Percentiles rank a stretch among this genome's conserved stretches.
phyloP scores from a whole-genome alignment of 2,888 invertebrate species.

The Sylvicola cinctus region DNA sequence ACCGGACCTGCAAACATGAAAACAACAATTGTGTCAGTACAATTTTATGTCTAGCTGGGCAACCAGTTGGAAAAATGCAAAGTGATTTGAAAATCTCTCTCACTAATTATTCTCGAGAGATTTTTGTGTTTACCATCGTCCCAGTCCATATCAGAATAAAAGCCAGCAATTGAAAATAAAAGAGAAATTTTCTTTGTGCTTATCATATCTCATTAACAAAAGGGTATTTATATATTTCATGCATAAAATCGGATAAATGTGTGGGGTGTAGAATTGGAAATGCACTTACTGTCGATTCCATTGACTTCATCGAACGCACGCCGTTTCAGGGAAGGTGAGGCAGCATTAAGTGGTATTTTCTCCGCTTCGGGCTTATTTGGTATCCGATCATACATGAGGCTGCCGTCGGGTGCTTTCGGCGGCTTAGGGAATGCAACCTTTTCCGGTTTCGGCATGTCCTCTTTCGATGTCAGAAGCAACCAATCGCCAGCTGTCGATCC shows the following conservation, averaged over 20 bases:
- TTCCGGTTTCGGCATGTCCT: constrained; percentile 56
- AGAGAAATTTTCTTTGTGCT: no score
- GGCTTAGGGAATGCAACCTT: constrained; percentile 77
- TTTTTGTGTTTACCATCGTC: constrained; percentile 34
- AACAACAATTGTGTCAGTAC: constrained; percentile 1
- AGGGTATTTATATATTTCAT: constrained; percentile 2
- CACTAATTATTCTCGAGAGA: neutral
- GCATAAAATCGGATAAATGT: neutral
- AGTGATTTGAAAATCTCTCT: neutral
- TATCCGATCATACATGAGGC: constrained; percentile 68
- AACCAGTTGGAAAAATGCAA: constrained; percentile 1
- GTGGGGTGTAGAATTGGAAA: neutral
- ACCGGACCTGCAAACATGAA: constrained; percentile 11
- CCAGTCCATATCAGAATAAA: constrained; percentile 40
- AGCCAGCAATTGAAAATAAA: constrained; percentile 30
- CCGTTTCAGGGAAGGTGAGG: constrained; percentile 44
- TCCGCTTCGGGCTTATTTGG: constrained; percentile 52
- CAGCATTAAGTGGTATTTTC: constrained; percentile 34
- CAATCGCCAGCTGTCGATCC: constrained; percentile 32
- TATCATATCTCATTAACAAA: no score
- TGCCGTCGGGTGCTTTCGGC: constrained; percentile 75
- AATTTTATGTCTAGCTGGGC: neutral
- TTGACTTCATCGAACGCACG: constrained; percentile 77
- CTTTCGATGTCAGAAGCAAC: constrained; percentile 25
- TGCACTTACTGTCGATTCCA: constrained; percentile 63